Percentiles rank a stretch among this genome's conserved stretches.
phyloP scores from a whole-genome alignment of 2,113 vertebrate species.

The Cyphomyrus plagiostoma region DNA sequence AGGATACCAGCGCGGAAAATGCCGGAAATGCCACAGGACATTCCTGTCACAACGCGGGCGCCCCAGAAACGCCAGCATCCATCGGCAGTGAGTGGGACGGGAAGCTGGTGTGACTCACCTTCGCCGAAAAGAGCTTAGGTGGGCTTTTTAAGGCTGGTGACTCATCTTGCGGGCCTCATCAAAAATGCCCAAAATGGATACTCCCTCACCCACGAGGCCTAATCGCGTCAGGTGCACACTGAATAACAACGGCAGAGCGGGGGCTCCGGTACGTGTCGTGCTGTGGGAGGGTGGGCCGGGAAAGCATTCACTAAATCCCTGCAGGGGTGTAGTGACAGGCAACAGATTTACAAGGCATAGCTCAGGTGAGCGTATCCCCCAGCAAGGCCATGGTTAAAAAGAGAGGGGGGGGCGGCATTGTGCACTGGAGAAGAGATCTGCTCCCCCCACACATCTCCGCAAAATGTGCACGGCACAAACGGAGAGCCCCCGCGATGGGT shows the following conservation, averaged over 20 bases:
- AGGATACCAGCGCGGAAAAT: not conserved
- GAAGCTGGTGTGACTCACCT: constrained; percentile 14
- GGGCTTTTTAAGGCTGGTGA: constrained; percentile 1
- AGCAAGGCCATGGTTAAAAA: not conserved
- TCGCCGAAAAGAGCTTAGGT: constrained; percentile 7
- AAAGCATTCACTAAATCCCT: not conserved
- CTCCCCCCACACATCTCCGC: not conserved
- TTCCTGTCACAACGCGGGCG: constrained; percentile 10
- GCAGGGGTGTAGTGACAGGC: not conserved
- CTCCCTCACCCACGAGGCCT: not conserved
- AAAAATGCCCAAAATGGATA: not conserved
- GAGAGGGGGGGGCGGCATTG: not conserved
- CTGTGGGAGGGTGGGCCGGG: not conserved
- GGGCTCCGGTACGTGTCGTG: not conserved
- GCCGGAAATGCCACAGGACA: not conserved
- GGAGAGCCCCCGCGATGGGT: not conserved
- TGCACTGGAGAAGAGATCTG: not conserved
- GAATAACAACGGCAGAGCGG: not conserved
- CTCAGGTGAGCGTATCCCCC: not conserved
- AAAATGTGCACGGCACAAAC: not conserved
- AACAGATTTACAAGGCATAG: not conserved
- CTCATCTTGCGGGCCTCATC: not conserved
- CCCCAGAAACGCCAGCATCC: constrained; percentile 15
- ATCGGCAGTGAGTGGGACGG: constrained; percentile 13
- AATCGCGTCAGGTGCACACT: not conserved